Percentiles rank a stretch among this genome's conserved stretches.
Conservation (phyloP, 1,140 invertebrate species). For the Protaetia brevitarsis region DNA sequence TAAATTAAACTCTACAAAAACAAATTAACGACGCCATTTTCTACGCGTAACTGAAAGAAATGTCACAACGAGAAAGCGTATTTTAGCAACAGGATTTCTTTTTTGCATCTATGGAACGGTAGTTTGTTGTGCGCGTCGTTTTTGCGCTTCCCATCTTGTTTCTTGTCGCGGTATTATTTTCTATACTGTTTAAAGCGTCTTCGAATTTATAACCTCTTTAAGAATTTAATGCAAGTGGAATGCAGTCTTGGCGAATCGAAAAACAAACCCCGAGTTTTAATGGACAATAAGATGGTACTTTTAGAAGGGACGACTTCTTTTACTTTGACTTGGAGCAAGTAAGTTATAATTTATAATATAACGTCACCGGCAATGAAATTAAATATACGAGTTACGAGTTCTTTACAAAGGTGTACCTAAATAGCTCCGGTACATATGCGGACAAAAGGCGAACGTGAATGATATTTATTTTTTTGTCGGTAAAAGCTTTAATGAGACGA, state of each 20-base stretch:
- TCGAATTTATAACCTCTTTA: conserved; percentile 41
- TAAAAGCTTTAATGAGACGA: not conserved
- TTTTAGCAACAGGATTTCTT: not conserved
- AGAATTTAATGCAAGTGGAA: conserved; percentile 43
- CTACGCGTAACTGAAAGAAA: conserved; percentile 10
- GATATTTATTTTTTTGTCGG: conserved; percentile 1
- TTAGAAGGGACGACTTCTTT: conserved; percentile 41
- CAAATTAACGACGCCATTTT: conserved; percentile 18
- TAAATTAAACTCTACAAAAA: conserved; percentile 12
- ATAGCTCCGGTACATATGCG: conserved; percentile 2
- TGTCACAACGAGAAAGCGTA: conserved; percentile 2
- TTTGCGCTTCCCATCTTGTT: not conserved
- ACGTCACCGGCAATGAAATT: conserved; percentile 36
- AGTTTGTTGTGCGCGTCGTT: conserved; percentile 1
- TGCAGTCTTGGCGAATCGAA: conserved; percentile 39
- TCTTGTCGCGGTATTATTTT: conserved; percentile 1
- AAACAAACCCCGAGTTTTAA: conserved; percentile 44
- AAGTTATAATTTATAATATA: conserved; percentile 24
- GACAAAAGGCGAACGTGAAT: conserved; percentile 16
- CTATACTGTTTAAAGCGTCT: conserved; percentile 23
- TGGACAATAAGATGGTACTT: conserved; percentile 45
- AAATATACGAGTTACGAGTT: conserved; percentile 37
- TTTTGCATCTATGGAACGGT: not conserved
- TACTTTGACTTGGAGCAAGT: conserved; percentile 16
- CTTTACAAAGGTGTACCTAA: conserved; percentile 32